phyloP scores from a whole-genome alignment of 2,888 invertebrate species.

The Monopis laevigella region DNA sequence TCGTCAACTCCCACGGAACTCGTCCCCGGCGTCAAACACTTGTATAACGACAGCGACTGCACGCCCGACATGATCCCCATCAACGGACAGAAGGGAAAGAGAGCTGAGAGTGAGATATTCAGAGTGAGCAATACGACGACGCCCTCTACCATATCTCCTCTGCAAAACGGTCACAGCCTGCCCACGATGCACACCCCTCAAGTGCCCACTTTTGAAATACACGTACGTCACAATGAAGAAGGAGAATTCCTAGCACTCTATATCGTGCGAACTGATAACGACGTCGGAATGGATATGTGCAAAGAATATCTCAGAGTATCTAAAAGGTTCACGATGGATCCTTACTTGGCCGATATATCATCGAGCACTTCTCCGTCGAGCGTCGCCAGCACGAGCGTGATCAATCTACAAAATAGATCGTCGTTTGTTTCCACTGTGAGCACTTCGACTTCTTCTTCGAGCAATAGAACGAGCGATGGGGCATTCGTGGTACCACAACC shows the following conservation, averaged over 20 bases:
- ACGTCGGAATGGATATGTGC: constrained; percentile 55
- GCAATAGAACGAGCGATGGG: constrained; percentile 54
- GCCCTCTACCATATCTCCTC: constrained; percentile 57
- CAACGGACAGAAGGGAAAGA: constrained; percentile 34
- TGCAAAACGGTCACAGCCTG: constrained; percentile 54
- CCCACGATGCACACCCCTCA: constrained; percentile 48
- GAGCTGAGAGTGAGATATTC: constrained; percentile 46
- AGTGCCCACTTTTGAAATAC: constrained; percentile 52
- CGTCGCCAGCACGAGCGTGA: constrained; percentile 52
- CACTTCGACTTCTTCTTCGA: constrained; percentile 44
- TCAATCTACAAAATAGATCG: constrained; percentile 47
- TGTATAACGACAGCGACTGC: constrained; percentile 33
- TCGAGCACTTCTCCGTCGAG: constrained; percentile 55
- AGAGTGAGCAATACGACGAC: constrained; percentile 49
- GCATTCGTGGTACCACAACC: constrained; percentile 59
- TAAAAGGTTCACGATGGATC: constrained; percentile 53
- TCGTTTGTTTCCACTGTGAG: constrained; percentile 55
- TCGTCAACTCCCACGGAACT: constrained; percentile 54
- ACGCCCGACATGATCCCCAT: constrained; percentile 51
- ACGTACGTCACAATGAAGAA: constrained; percentile 52
- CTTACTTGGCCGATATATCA: constrained; percentile 54
- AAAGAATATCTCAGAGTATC: constrained; percentile 58
- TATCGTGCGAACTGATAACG: constrained; percentile 53
- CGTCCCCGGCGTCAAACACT: constrained; percentile 26
- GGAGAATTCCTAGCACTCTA: constrained; percentile 54